These are phyloP conservation scores for Drosophila athabasca DNA, from an alignment of 1,140 invertebrate species.

Conservation along the genomic window DNA sequence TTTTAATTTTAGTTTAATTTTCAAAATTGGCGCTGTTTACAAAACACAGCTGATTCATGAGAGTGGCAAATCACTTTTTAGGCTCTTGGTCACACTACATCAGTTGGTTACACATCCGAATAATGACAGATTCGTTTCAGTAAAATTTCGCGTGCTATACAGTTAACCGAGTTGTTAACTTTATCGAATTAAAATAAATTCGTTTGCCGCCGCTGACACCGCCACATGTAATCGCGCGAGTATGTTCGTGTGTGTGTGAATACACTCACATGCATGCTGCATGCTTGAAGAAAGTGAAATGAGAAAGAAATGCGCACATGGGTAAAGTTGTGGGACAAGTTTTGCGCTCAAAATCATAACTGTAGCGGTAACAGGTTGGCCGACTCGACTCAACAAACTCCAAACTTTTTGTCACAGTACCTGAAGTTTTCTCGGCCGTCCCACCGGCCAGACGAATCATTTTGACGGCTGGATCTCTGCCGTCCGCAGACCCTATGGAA, in stretches of 20 bases:
- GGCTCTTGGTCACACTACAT: too few species aligned
- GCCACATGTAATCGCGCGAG: conserved; percentile 13
- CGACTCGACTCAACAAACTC: conserved; percentile 14
- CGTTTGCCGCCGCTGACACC: background rate
- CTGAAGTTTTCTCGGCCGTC: conserved; percentile 25
- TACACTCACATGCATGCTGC: too few species aligned
- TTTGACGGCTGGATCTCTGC: conserved; percentile 36
- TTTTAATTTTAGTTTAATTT: too few species aligned
- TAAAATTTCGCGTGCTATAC: too few species aligned
- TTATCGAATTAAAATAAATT: conserved; percentile 67
- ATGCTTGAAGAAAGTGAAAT: conserved; percentile 48
- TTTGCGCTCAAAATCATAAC: conserved; percentile 57
- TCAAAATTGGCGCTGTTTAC: too few species aligned
- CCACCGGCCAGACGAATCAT: conserved; percentile 37
- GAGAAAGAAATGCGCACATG: conserved; percentile 34
- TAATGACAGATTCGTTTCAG: too few species aligned
- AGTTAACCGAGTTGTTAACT: conserved; percentile 60
- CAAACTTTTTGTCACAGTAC: conserved; percentile 40
- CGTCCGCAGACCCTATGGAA: conserved; percentile 28
- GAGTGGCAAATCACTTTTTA: too few species aligned
- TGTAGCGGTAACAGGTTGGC: conserved; percentile 59
- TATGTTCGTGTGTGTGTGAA: conserved; percentile 1
- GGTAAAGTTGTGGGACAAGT: conserved; percentile 58
- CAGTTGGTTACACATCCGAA: too few species aligned
- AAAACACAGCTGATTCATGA: too few species aligned